Evolutionary conservation across 2,113 vertebrate genomes (phyloP), one percentile per base, ranked within the genome.

Genomic region (Thomomys bottae): DNA sequence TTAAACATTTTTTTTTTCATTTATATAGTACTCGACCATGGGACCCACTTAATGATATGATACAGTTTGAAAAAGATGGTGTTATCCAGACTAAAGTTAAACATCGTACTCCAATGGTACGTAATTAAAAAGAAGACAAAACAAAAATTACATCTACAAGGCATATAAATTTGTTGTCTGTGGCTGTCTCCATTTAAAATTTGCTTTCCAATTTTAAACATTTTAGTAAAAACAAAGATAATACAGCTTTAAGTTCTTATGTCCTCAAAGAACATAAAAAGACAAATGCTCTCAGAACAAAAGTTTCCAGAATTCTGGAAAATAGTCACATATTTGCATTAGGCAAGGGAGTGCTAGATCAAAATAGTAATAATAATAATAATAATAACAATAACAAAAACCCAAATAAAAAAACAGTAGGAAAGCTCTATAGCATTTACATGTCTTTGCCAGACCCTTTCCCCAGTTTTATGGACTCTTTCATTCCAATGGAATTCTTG

Each of bases 21-120:
- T 93, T 95, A 7, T 91, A 8, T 97, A 99, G 99, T 97, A 99
- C 99, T 28, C 98, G 99, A 93, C 99, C 99, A 1, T 99, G 99
- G 99, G 99, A 99, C 96, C 99, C 99, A 71, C 98, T 99, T 96
- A 99, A 99, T 93, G 99, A 99, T 96, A 97, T 99, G 98, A 98
- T 99, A 98, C 99, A 99, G 93, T 99, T 99, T 93, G 99, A 99
- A 97, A 99, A 99, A 98, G 99, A 99, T 80, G 99, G 99, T 96
- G 98, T 98, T 92, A 98, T 99, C 98, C 99, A 99, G 98, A 99
- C 99, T 94, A 99, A 99, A 98, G 99, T 99, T 96, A 98, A 98
- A 86, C 99, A 99, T 98, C 98, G 98, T 94, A 99, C 99, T 96
- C 99, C 99, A 96, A 99, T 99, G 99, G 99, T 99, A 99, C 94